Conservation (phyloP, 2,113 vertebrate species). For the Callipepla squamata region DNA sequence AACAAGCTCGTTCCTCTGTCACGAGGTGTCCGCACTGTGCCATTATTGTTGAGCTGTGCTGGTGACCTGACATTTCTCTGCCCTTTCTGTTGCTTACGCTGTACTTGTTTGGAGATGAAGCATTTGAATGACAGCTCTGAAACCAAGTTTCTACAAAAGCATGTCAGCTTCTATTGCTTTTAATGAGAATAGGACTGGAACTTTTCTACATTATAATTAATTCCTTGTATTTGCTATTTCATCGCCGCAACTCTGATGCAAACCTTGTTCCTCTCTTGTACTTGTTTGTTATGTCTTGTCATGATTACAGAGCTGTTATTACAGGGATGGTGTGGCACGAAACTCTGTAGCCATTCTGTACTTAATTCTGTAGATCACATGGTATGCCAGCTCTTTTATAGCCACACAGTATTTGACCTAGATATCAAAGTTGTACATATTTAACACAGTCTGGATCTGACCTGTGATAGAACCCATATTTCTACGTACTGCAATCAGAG, state of each 20-base stretch:
- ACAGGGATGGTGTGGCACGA: not conserved
- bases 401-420: not conserved
- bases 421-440: not conserved
- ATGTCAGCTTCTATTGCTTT: not conserved
- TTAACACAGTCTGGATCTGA: not conserved
- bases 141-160: not conserved
- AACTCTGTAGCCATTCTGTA: not conserved
- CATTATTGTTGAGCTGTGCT: not conserved
- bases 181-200: not conserved
- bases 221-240: not conserved
- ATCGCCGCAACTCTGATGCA: not conserved
- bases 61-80: not conserved
- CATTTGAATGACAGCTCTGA: not conserved
- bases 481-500: fast-evolving
- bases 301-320: not conserved
- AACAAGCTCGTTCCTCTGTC: not conserved
- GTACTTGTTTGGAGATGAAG: not conserved
- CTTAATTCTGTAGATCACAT: not conserved
- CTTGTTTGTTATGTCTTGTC: not conserved
- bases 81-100: not conserved
- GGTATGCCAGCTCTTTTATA: not conserved
- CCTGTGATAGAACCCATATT: not conserved
- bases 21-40: not conserved
- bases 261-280: not conserved
- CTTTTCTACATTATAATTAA: not conserved